Evolutionary conservation across 2,113 vertebrate species (phyloP), one percentile per base, ranked within the genome.

Genomic region (Phyllostomus discolor): DNA sequence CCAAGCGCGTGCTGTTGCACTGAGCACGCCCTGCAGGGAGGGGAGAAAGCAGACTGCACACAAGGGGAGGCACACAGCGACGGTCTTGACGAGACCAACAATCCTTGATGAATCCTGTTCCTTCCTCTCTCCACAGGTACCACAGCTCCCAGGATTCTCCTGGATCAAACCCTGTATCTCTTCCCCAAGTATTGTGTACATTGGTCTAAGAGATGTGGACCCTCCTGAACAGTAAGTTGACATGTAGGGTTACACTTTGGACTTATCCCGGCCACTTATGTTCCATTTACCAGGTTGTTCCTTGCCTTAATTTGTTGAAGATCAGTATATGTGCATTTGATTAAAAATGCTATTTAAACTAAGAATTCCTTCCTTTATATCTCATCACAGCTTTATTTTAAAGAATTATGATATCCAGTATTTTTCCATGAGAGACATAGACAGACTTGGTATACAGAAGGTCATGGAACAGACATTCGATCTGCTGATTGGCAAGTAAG

Each of bases 381-480:
- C 80, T 96, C 57, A 72, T 66, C 31, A 72, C 98, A 99, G 99
- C 97, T 98, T 99, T 93, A 99, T 99, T 98, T 97, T 99, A 97
- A 99, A 99, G 98, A 99, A 98, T 72, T 99, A 99, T 82, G 99
- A 99, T 54, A 99, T 99, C 97, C 99, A 99, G 93, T 99, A 99
- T 98, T 99, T 99, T 98, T 99, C 99, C 90, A 99, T 99, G 99
- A 99, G 99, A 92, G 99, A 99, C 52, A 99, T 99, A 8, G 99
- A 99, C 98, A 98, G 98, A 95, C 98, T 99, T 76, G 99, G 99
- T 96, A 99, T 99, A 96, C 99, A 99, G 73, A 99, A 99, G 96
- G 99, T 99, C 94, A 99, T 99, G 99, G 99, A 99, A 98, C 99
- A 98, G 96, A 99, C 99, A 15, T 98, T 99, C 50, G 99, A 99